phyloP scores from a whole-genome alignment of 37 sponge, comb jelly and placozoan genomes.

The Ianthella basta region DNA sequence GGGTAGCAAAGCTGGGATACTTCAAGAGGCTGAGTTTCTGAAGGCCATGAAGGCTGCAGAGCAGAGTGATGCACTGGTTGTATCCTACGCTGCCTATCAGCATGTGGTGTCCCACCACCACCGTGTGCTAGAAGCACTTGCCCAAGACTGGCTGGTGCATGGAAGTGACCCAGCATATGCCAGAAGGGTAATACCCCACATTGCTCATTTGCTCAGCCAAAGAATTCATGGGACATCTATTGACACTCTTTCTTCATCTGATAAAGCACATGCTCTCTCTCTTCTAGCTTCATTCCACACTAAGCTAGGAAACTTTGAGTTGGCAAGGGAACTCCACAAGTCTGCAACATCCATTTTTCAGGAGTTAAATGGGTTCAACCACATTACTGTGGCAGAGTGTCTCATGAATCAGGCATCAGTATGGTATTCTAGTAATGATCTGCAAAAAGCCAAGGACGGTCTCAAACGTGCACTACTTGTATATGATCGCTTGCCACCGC shows the following conservation, averaged over 20 bases:
- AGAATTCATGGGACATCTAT: neutral
- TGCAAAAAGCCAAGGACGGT: slow-evolving; percentile 36
- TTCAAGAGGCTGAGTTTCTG: slow-evolving; percentile 39
- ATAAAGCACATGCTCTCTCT: slow-evolving; percentile 14
- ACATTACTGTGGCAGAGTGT: slow-evolving; percentile 46
- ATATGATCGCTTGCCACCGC: slow-evolving; percentile 26
- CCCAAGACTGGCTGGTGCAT: slow-evolving; percentile 7
- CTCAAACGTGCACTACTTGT: slow-evolving; percentile 41
- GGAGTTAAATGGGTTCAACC: slow-evolving; percentile 19
- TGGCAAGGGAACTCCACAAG: neutral
- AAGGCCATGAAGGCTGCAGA: neutral
- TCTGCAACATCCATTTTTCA: neutral
- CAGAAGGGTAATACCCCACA: neutral
- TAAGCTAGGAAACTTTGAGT: neutral
- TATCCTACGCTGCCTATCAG: slow-evolving; percentile 47
- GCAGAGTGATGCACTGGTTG: neutral
- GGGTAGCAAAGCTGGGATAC: neutral
- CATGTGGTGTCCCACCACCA: slow-evolving; percentile 69
- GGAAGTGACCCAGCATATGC: slow-evolving; percentile 21
- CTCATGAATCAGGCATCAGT: slow-evolving; percentile 58
- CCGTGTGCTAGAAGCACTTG: slow-evolving; percentile 39
- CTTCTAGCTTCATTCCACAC: neutral
- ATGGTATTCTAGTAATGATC: slow-evolving; percentile 34
- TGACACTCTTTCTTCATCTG: neutral
- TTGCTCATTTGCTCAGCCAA: neutral